These are phyloP conservation scores for Aplocera efformata DNA, from an alignment of 2,888 invertebrate species.

Conservation along the genomic window DNA sequence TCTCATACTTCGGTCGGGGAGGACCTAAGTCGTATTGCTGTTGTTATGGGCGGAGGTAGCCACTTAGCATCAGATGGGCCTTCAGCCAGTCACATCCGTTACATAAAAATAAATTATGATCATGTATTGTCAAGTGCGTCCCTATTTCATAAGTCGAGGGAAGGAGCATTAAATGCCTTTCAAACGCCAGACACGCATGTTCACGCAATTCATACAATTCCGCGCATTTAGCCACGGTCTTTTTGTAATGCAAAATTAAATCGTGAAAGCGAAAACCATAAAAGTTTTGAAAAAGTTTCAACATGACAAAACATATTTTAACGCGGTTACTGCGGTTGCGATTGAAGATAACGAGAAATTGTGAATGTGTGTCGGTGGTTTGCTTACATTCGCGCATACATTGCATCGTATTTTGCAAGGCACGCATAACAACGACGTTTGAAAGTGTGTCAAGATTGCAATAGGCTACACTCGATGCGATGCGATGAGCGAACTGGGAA, in stretches of 20 bases:
- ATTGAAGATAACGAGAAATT: slow-evolving; percentile 32
- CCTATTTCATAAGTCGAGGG: slow-evolving; percentile 28
- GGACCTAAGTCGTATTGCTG: no score
- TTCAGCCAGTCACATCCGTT: no score
- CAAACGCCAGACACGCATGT: slow-evolving; percentile 25
- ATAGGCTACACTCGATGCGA: slow-evolving; percentile 51
- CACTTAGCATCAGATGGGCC: no score
- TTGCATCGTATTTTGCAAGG: slow-evolving; percentile 62
- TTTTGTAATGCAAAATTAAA: slow-evolving; percentile 25
- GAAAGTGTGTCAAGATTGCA: slow-evolving; percentile 79
- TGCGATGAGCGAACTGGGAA: slow-evolving; percentile 60
- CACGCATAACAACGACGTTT: slow-evolving; percentile 71
- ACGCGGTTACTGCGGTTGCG: slow-evolving; percentile 15
- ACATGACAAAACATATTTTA: slow-evolving; percentile 20
- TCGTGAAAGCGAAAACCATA: slow-evolving; percentile 24
- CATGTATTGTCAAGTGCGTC: slow-evolving; percentile 35
- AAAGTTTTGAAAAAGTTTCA: slow-evolving; percentile 20
- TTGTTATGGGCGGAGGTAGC: no score
- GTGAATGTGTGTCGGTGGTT: slow-evolving; percentile 29
- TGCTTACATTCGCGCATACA: slow-evolving; percentile 42
- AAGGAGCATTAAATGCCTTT: slow-evolving; percentile 26
- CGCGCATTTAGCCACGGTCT: slow-evolving; percentile 15
- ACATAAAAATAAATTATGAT: no score
- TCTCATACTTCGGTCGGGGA: no score
- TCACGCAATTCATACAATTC: slow-evolving; percentile 23